Evolutionary conservation across 2,888 invertebrate genomes (phyloP), one percentile per base, ranked within the genome.

Genomic region (Cephus sareptanus): DNA sequence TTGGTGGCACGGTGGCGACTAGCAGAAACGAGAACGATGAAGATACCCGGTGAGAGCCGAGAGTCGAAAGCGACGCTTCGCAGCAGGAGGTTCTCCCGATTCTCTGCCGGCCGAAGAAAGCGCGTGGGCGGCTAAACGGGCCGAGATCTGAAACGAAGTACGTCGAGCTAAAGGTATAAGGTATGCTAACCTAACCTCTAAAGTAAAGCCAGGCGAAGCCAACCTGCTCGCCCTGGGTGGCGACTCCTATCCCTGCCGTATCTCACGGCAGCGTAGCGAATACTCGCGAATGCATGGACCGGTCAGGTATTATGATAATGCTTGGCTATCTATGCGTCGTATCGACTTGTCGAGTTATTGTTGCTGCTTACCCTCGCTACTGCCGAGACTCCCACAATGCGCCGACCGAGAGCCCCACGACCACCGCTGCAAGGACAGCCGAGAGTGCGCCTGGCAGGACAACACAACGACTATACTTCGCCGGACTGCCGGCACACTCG

Each of bases 271-370:
- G 73, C 80, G 79, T 78, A 73, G 78, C 73, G 81, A 79, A 79
- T 73, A 77, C 77, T 82, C 79, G 80, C 79, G 78, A 83, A 81
- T 82, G 81, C 82, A 83, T 80, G 82, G 82, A 80, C 83, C 85
- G 81, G 84, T 81, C 81, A 81, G 84, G 84, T 83, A 86, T 87
- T 87, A 87, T 87, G 85, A 85, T 87, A 87, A 87, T 87, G 85
- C 80, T 76, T 35, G 77, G 77, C 83, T 86, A 87, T 87, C 87
- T 86, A 86, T 85, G 87, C 87, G 81, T 84, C 85, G 87, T 86
- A 87, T 87, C 87, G 87, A 84, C 84, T 86, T 85, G 86, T 85
- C 86, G 87, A 86, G 87, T 86, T 87, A 87, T 87, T 87, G 87
- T 87, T 87, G 84, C 80, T 80, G 81, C 82, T 81, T 82, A 79